Percentiles rank a stretch among this genome's conserved stretches.
Conservation (phyloP, 1,140 invertebrate species). For the Eriosoma lanigerum region DNA sequence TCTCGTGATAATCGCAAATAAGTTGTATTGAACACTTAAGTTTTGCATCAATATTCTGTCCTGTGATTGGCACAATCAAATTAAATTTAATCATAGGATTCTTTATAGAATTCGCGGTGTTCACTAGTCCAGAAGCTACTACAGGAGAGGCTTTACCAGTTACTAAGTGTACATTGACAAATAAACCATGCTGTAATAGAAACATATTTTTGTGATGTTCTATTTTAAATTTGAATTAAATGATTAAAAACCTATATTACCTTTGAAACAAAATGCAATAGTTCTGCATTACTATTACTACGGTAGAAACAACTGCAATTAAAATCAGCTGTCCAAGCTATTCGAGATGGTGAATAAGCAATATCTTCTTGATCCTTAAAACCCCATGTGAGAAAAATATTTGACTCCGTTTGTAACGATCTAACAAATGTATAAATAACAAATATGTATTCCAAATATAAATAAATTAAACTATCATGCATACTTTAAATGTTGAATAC, state of each 20-base stretch:
- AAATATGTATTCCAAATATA: not conserved
- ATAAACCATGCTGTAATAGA: constrained; percentile 29
- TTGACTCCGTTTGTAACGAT: constrained; percentile 13
- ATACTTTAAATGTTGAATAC: constrained; percentile 38
- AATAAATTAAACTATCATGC: not conserved
- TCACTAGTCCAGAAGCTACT: constrained; percentile 24
- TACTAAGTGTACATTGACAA: constrained; percentile 35
- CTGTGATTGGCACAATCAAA: constrained; percentile 27
- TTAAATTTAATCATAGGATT: constrained; percentile 42
- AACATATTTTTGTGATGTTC: not conserved
- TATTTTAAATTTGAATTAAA: not conserved
- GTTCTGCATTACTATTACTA: constrained; percentile 28
- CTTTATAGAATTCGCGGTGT: constrained; percentile 41
- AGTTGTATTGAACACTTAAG: constrained; percentile 39
- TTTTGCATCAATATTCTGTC: constrained; percentile 43
- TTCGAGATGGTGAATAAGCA: constrained; percentile 28
- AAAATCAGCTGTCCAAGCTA: constrained; percentile 33
- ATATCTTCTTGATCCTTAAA: constrained; percentile 49
- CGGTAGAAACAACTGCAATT: constrained; percentile 45
- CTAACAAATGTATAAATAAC: not conserved
- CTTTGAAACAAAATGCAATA: constrained; percentile 44
- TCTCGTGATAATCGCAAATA: constrained; percentile 28
- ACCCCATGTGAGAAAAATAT: constrained; percentile 39
- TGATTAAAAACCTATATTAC: not conserved
- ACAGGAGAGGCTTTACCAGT: constrained; percentile 12